Base-by-base conservation (phyloP, 1,140 invertebrate genomes). In the Trichonephila inaurata region DNA sequence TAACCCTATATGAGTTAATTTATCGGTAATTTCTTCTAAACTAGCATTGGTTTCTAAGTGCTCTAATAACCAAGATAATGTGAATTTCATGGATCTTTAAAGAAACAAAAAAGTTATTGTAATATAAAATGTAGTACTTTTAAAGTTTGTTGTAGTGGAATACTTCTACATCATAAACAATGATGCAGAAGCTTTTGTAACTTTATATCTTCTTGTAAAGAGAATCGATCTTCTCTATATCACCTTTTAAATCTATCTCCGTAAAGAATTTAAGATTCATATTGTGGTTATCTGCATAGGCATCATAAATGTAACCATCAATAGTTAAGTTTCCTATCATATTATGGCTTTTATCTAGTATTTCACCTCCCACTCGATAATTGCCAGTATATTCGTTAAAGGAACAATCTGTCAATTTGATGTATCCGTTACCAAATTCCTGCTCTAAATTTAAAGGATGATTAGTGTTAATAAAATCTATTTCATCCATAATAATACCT, bases 391-490 rank as follows among this genome's bases (percentile, higher is more conserved):
- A 66, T 66, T 66, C 62, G 62, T 66, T 66, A 66, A 66, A 66
- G 62, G 62, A 66, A 66, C 62, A 1, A 66, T 66, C 62, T 66
- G 62, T 66, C 62, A 66, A 66, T 66, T 66, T 66, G 62, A 66
- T 66, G 62, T 66, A 66, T 66, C 62, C 62, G 62, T 66, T 66
- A 66, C 62, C 62, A 66, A 66, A 66, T 66, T 66, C 62, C 62
- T 66, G 62, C 62, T 66, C 62, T 66, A 66, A 66, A 66, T 66
- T 66, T 66, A 66, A 66, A 66, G 4, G 62, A 66, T 66, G 62
- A 66, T 66, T 66, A 66, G 62, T 66, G 62, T 66, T 66, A 66
- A 66, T 66, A 66, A 66, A 66, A 66, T 66, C 62, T 66, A 66
- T 66, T 66, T 66, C 33, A 3, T 33, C 3, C 33, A 33, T 33